Conservation (phyloP, 2,888 invertebrate genomes). For the Lomographa bimaculata region DNA sequence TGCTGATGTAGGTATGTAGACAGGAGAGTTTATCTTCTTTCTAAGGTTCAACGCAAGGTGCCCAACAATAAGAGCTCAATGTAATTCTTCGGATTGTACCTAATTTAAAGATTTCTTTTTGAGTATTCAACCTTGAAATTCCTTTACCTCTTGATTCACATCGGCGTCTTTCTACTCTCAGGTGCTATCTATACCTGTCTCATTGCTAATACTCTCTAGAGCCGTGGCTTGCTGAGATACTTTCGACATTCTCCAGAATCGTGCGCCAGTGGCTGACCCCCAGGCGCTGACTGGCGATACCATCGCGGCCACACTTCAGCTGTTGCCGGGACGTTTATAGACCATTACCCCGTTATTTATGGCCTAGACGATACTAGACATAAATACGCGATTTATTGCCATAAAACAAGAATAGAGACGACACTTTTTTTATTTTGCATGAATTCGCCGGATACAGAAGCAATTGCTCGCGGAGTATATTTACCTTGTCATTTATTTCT, state of each 20-base stretch:
- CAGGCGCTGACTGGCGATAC: constrained; percentile 49
- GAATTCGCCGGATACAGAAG: too few relatives aligned
- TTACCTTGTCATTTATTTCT: too few relatives aligned
- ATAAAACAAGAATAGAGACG: constrained; percentile 18
- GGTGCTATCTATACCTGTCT: constrained; percentile 3
- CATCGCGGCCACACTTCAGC: constrained; percentile 55
- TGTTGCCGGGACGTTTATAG: constrained; percentile 57
- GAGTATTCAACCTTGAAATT: too few relatives aligned
- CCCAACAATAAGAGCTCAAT: too few relatives aligned
- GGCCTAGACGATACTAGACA: constrained; percentile 43
- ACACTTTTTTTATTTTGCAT: constrained; percentile 9
- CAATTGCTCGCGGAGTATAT: too few relatives aligned
- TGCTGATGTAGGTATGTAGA: too few relatives aligned
- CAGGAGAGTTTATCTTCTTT: too few relatives aligned
- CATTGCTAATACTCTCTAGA: constrained; percentile 1
- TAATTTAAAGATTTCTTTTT: too few relatives aligned
- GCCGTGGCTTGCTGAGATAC: background rate
- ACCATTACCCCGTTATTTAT: constrained; percentile 58
- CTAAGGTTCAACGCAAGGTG: too few relatives aligned
- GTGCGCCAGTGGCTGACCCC: constrained; percentile 47
- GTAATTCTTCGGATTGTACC: too few relatives aligned
- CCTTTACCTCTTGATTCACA: background rate
- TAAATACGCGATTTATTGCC: constrained; percentile 38
- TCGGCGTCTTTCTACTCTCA: background rate
- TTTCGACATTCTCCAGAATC: constrained; percentile 32